These are phyloP conservation scores for Eupsittula cactorum DNA, from an alignment of 2,113 vertebrate genomes.

Conservation along the genomic window DNA sequence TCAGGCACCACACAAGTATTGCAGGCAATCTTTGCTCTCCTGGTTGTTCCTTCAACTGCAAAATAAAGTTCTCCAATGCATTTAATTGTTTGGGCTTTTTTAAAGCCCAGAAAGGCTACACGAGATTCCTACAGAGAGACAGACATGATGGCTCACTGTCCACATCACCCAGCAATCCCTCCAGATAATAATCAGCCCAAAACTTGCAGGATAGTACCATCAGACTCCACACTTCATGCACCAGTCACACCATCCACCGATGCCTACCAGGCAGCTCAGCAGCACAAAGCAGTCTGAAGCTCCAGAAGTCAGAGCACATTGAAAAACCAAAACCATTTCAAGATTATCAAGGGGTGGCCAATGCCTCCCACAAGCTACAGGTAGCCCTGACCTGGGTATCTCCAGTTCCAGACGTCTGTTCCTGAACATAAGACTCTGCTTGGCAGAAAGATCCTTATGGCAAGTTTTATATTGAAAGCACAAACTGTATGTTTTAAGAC, in stretches of 20 bases:
- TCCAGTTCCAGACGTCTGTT: neutral
- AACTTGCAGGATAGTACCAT: rapidly evolving
- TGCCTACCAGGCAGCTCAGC: neutral
- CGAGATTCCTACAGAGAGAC: rapidly evolving
- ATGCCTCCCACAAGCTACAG: neutral
- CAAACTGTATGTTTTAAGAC: neutral
- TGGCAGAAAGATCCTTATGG: neutral
- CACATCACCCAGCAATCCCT: neutral
- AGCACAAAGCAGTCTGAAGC: rapidly evolving
- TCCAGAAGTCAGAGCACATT: neutral
- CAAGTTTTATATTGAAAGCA: neutral
- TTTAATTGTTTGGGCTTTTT: neutral
- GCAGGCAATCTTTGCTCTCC: slow-evolving; percentile 88
- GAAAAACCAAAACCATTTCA: neutral
- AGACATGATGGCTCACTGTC: neutral
- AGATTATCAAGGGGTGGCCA: neutral
- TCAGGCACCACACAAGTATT: slow-evolving; percentile 81
- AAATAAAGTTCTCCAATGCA: neutral
- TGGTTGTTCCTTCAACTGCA: slow-evolving; percentile 89
- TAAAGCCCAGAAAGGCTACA: neutral
- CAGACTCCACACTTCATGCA: neutral
- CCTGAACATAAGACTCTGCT: neutral
- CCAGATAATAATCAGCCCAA: neutral
- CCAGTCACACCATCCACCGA: rapidly evolving
- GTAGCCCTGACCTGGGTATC: neutral